A percentile compares a stretch with the other conserved stretches of the same genome.
Evolutionary conservation across 2,797 vertebrate species (phyloP).

Genomic region (Craterocephalus amniculus): DNA sequence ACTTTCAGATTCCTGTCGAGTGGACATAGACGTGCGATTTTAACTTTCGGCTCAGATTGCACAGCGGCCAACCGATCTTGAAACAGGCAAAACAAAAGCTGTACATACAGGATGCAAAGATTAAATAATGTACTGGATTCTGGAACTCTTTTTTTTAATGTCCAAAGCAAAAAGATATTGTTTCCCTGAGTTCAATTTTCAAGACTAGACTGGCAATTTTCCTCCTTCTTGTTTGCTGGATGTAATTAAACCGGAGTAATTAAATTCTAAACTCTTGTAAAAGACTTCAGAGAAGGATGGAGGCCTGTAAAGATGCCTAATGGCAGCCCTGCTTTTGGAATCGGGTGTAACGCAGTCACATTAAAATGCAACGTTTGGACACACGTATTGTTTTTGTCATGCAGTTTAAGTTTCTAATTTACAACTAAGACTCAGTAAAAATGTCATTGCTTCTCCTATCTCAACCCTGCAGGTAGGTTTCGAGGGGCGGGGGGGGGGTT

Average conservation of each 20-base stretch:
- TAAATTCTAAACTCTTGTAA: constrained; percentile 13
- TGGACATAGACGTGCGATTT: background rate
- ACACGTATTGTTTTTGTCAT: background rate
- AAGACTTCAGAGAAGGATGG: constrained; percentile 4
- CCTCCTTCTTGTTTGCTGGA: constrained; percentile 16
- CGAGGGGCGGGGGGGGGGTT: too few species aligned
- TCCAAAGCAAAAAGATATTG: background rate
- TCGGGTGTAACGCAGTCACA: background rate
- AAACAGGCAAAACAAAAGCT: too few species aligned
- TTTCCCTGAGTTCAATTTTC: background rate
- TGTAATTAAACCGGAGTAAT: constrained; percentile 26
- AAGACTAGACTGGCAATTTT: background rate
- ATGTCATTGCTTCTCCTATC: constrained; percentile 4
- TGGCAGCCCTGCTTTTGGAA: constrained; percentile 1
- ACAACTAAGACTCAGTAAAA: constrained; percentile 5
- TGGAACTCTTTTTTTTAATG: background rate
- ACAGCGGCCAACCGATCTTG: background rate
- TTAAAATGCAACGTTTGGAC: background rate
- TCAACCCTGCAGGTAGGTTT: background rate
- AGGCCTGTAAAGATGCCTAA: constrained; percentile 7
- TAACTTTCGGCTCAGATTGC: background rate
- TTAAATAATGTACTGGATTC: background rate
- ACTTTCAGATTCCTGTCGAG: background rate
- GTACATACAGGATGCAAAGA: too few species aligned
- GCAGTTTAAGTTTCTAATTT: constrained; percentile 1